Evolutionary conservation across 2,113 vertebrate genomes (phyloP).

Genomic region (Erinaceus europaeus): DNA sequence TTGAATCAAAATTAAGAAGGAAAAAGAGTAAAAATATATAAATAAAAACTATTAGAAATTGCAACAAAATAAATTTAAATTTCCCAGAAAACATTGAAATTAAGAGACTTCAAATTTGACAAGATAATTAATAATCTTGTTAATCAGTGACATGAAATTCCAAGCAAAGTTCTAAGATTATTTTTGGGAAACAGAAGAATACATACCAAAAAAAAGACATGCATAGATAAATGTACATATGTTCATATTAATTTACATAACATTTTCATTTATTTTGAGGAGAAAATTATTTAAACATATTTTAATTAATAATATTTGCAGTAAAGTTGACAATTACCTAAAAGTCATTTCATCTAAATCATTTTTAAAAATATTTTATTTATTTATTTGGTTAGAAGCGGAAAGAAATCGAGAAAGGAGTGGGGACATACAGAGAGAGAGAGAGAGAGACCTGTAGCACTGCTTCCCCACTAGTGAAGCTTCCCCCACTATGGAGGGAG

Average conservation of each 20-base stretch:
- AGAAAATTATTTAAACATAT: too few species aligned
- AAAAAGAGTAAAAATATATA: background rate
- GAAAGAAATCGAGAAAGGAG: too few species aligned
- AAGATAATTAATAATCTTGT: background rate
- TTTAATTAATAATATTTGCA: background rate
- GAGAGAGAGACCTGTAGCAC: too few species aligned
- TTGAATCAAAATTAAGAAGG: background rate
- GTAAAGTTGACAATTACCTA: background rate
- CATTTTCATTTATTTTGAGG: too few species aligned
- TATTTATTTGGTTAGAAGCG: too few species aligned
- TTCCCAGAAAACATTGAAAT: background rate
- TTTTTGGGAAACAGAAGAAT: background rate
- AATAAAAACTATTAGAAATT: slow-evolving; percentile 8
- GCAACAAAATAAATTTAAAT: too few species aligned
- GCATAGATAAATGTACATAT: too few species aligned
- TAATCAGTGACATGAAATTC: background rate
- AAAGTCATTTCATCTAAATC: slow-evolving; percentile 11
- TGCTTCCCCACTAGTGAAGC: too few species aligned
- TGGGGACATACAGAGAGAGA: too few species aligned
- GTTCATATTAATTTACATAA: too few species aligned
- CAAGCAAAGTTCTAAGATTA: background rate
- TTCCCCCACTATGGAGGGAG: too few species aligned
- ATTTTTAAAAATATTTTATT: too few species aligned
- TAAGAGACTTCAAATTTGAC: background rate
- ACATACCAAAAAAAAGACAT: background rate